Base-by-base conservation (phyloP, 2,797 vertebrate genomes). In the Urosaurus nigricauda region DNA sequence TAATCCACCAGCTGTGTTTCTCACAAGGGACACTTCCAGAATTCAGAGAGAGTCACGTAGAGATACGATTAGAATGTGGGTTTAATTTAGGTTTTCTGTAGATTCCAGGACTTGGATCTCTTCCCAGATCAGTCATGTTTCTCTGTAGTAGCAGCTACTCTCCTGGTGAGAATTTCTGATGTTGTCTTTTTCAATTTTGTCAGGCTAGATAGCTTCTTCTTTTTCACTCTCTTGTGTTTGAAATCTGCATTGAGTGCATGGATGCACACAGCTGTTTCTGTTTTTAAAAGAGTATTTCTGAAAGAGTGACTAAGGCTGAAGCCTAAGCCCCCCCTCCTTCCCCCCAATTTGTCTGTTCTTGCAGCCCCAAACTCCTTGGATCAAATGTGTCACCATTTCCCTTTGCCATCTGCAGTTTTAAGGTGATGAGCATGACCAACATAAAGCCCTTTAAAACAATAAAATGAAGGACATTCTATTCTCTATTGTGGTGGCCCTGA, bases 1-100 rank as follows among this genome's bases (percentile, higher is more conserved):
- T 95, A 91, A 87, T 95, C 84, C 91, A 89, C 93, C 94, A 95
- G 95, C 95, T 95, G 93, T 92, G 92, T 84, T 94, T 96, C 92
- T 95, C 94, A 91, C 92, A 24, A 16, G 93, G 80, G 90, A 91
- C 88, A 91, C 91, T 94, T 93, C 92, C 93, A 89, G 92, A 94
- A 92, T 93, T 83, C 84, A 94, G 87, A 24, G 79, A 91, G 0
- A 93, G 90, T 93, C 90, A 91, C 12, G 6, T 56, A 92, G 91
- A 83, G 92, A 91, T 93, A 89, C 83, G 92, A 93, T 92, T 88
- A 90, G 89, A 77, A 35, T 3, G 1, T 83, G 81, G 29, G 37
- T 88, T 93, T 94, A 87, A 94, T 92, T 92, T 93, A 93, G 88
- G 37, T 94, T 93, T 95, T 93, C 93, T 96, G 93, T 89, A 83